Percentiles rank a stretch among this genome's conserved stretches.
Evolutionary conservation across 1,140 invertebrate genomes (phyloP).

Genomic region (Phthorimaea operculella): DNA sequence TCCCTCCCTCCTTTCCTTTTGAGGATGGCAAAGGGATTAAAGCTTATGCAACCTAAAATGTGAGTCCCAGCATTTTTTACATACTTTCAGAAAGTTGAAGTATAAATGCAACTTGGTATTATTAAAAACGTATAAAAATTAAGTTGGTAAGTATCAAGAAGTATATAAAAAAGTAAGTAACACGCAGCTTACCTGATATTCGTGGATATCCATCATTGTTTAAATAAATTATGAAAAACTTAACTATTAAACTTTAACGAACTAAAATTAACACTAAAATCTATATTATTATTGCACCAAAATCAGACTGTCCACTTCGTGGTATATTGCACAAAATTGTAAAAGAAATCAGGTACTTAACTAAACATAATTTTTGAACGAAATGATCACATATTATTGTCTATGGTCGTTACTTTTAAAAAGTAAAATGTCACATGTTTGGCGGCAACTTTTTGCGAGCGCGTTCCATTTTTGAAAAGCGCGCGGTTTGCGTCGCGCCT

Average conservation of each 20-base stretch:
- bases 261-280: conserved; percentile 25
- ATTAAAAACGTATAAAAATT: too few species aligned
- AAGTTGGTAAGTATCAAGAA: too few species aligned
- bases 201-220: conserved; percentile 49
- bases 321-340: conserved; percentile 46
- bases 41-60: too few species aligned
- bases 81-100: too few species aligned
- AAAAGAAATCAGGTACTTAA: conserved; percentile 40
- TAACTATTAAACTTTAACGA: conserved; percentile 13
- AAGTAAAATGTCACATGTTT: conserved; percentile 13
- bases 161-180: neutral
- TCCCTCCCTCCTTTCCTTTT: too few species aligned
- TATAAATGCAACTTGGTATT: too few species aligned
- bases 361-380: conserved; percentile 1
- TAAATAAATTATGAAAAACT: conserved; percentile 13
- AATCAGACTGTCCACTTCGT: conserved; percentile 50
- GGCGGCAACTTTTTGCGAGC: conserved; percentile 11
- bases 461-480: conserved; percentile 15
- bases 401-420: conserved; percentile 4
- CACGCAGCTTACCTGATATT: conserved; percentile 47
- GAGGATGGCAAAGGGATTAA: too few species aligned
- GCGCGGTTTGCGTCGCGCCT: conserved; percentile 13
- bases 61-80: too few species aligned
- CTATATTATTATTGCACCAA: conserved; percentile 44
- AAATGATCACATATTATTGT: conserved; percentile 10